Percentiles rank a stretch among this genome's conserved stretches.
phyloP scores from a whole-genome alignment of 2,888 invertebrate genomes.

The Dendrolimus pini region DNA sequence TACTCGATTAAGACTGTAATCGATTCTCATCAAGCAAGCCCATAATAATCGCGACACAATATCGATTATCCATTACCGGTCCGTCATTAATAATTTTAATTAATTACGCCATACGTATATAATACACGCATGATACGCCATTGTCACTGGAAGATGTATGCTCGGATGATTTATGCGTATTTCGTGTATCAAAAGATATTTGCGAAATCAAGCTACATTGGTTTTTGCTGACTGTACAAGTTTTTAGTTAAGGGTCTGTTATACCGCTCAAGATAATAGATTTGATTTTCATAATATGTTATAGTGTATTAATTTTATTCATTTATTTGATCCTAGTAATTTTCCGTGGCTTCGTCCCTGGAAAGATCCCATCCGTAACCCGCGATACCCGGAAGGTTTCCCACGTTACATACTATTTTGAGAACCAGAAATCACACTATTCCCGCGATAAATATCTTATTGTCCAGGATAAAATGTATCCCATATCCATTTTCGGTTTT shows the following conservation, averaged over 20 bases:
- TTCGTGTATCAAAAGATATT: conserved; percentile 2
- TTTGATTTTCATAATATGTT: background rate
- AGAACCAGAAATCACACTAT: no score
- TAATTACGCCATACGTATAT: conserved; percentile 41
- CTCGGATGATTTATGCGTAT: conserved; percentile 62
- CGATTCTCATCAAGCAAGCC: conserved; percentile 11
- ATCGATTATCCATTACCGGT: conserved; percentile 68
- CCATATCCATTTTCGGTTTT: no score
- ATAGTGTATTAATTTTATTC: conserved; percentile 3
- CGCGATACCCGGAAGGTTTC: no score
- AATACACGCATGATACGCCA: conserved; percentile 25
- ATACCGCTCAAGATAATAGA: background rate
- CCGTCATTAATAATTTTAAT: conserved; percentile 72
- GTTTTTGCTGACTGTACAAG: conserved; percentile 50
- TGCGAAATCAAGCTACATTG: conserved; percentile 49
- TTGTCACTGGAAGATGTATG: conserved; percentile 31
- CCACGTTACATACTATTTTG: no score
- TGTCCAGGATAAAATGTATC: no score
- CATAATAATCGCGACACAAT: conserved; percentile 29
- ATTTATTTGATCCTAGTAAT: no score
- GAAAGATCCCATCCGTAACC: no score
- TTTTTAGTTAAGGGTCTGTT: conserved; percentile 16
- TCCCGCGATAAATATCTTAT: no score
- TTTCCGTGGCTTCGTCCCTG: no score
- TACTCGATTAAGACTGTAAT: background rate